These are phyloP conservation scores for Acronicta leporina DNA, from an alignment of 2,888 invertebrate species.

Conservation along the genomic window DNA sequence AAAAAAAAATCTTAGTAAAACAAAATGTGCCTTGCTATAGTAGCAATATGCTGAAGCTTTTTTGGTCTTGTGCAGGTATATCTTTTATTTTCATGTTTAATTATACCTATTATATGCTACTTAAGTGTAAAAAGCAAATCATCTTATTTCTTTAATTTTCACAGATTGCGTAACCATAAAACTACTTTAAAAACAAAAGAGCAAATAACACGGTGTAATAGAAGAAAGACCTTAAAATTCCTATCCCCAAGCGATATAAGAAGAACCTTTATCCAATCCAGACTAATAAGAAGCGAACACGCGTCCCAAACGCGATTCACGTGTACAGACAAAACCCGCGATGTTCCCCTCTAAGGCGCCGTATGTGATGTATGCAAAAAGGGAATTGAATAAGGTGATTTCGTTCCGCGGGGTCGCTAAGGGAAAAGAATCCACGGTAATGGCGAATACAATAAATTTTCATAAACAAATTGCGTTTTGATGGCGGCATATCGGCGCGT, in stretches of 20 bases:
- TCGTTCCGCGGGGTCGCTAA: slow-evolving; percentile 84
- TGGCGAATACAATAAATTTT: slow-evolving; percentile 89
- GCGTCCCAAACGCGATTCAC: slow-evolving; percentile 87
- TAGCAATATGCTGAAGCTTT: too few relatives aligned
- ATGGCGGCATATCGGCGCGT: slow-evolving; percentile 85
- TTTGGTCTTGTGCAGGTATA: too few relatives aligned
- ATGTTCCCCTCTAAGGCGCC: slow-evolving; percentile 80
- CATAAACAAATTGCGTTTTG: slow-evolving; percentile 89
- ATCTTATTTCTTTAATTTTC: too few relatives aligned
- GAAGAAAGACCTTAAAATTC: slow-evolving; percentile 44
- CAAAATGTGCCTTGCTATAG: too few relatives aligned
- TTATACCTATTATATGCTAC: too few relatives aligned
- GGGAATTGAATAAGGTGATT: slow-evolving; percentile 90
- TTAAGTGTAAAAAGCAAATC: too few relatives aligned
- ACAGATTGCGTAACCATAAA: background rate
- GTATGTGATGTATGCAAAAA: slow-evolving; percentile 89
- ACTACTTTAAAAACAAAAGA: background rate
- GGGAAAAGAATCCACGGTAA: slow-evolving; percentile 88
- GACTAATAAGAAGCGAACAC: slow-evolving; percentile 87
- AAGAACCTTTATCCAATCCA: slow-evolving; percentile 84
- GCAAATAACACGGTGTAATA: slow-evolving; percentile 10
- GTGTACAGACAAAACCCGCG: slow-evolving; percentile 85
- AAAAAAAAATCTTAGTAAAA: too few relatives aligned
- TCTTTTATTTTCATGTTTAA: too few relatives aligned
- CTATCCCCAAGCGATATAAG: slow-evolving; percentile 70